Base-by-base conservation (phyloP, 1,140 invertebrate species). In the Asobara japonica region DNA sequence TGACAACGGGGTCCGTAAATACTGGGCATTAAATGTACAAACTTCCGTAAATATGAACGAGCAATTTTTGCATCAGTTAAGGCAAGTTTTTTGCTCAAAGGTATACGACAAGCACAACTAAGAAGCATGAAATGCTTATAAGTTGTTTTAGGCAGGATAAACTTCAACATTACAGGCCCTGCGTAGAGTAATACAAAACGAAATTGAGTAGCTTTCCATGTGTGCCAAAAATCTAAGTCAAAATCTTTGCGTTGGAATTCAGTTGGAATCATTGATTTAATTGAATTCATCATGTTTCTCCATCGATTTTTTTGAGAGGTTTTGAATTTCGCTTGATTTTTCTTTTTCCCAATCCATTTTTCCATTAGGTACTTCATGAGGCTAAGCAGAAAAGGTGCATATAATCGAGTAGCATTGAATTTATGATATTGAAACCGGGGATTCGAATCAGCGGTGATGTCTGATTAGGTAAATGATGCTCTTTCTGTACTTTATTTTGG, bases 181-280 rank as follows among this genome's bases (percentile, higher is more conserved):
- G 27, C 30, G 27, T 71, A 76, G 22, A 74, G 22, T 31, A 76
- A 51, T 29, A 71, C 62, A 48, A 71, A 71, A 11, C 74, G 66
- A 64, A 25, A 56, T 64, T 74, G 68, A 10, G 64, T 74, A 13
- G 74, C 74, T 68, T 76, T 76, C 71, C 72, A 76, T 38, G 66
- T n/a, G 11, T 6, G 5, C 29, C 70, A 27, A 27, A 70, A 33
- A 64, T 66, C 1, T 25, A 76, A 67, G 27, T 74, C 62, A 56
- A 65, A 71, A 11, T n/a, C 38, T 62, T 71, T 76, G 1, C 74
- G 61, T 41, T 73, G 74, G 29, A 76, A 76, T 60, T 76, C 74
- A 20, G 13, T 29, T 22, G 64, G 45, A 8, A 70, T 38, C 11
- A 31, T 27, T 48, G 67, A 22, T 30, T 27, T 51, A 11, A 71